A percentile compares a stretch with the other conserved stretches of the same genome.
These are phyloP conservation scores for Apotomis turbidana DNA, from an alignment of 2,888 invertebrate species.

Conservation along the genomic window DNA sequence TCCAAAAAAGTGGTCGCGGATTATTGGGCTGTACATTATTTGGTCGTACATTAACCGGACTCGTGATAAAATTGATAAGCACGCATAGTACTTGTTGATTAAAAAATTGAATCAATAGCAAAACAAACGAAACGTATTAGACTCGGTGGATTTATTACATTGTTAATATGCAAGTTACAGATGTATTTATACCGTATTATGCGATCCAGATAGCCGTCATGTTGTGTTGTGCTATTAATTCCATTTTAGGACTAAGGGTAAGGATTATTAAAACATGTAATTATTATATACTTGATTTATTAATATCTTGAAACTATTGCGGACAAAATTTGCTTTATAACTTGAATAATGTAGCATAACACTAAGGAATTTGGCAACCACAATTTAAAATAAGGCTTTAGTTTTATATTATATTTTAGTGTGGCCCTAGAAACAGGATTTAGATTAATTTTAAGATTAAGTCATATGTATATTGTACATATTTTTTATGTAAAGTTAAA, in stretches of 20 bases:
- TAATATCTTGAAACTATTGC: not conserved
- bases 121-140: slow-evolving; percentile 24
- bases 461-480: no score
- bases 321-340: not conserved
- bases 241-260: slow-evolving; percentile 58
- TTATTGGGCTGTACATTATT: no score
- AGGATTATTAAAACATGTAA: slow-evolving; percentile 44
- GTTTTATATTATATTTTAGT: no score
- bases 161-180: slow-evolving; percentile 53
- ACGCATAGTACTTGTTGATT: slow-evolving; percentile 48
- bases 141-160: slow-evolving; percentile 28
- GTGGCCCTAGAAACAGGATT: no score
- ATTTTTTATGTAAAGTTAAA: no score
- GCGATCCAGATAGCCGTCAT: slow-evolving; percentile 51
- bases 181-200: slow-evolving; percentile 44
- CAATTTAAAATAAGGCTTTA: no score
- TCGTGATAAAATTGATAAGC: slow-evolving; percentile 48
- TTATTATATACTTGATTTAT: slow-evolving; percentile 2
- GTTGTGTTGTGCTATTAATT: slow-evolving; percentile 48
- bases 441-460: no score
- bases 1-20: no score
- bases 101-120: slow-evolving; percentile 44
- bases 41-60: no score
- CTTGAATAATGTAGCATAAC: not conserved
- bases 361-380: not conserved